Percentiles rank a stretch among this genome's conserved stretches.
Evolutionary conservation across 1,140 invertebrate species (phyloP).

Genomic region (Arctopsyche grandis): DNA sequence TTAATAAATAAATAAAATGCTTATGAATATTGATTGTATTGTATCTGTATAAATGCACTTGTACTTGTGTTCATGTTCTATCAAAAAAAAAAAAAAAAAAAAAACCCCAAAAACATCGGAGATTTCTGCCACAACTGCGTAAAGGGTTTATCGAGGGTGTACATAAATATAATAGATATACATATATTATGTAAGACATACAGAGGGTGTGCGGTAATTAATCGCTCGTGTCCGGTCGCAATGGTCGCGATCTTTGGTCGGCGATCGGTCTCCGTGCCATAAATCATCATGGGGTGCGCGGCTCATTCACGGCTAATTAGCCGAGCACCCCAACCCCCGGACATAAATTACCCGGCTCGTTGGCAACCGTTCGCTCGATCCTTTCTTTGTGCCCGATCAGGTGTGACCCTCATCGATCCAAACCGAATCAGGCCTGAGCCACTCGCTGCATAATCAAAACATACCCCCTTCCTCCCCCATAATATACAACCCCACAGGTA

Average conservation of each 20-base stretch:
- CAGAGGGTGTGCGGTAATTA: background rate
- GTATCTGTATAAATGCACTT: no score
- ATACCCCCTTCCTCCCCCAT: background rate
- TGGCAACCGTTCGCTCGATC: background rate
- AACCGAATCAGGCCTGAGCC: background rate
- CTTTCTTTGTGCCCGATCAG: background rate
- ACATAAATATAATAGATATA: background rate
- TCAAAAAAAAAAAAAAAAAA: no score
- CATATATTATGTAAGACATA: background rate
- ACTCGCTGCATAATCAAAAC: background rate
- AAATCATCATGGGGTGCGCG: conserved; percentile 14
- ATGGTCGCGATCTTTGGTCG: background rate
- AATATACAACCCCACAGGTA: background rate
- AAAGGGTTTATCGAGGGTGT: background rate
- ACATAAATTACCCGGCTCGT: conserved; percentile 34
- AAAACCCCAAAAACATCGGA: no score
- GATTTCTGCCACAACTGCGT: background rate
- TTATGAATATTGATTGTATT: no score
- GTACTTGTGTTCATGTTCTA: no score
- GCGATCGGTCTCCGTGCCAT: background rate
- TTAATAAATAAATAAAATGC: no score
- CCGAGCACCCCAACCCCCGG: background rate
- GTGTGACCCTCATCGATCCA: background rate
- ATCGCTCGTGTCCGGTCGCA: background rate
- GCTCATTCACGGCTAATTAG: conserved; percentile 33